Conservation (phyloP, 2,797 vertebrate species). For the Mus spretus region DNA sequence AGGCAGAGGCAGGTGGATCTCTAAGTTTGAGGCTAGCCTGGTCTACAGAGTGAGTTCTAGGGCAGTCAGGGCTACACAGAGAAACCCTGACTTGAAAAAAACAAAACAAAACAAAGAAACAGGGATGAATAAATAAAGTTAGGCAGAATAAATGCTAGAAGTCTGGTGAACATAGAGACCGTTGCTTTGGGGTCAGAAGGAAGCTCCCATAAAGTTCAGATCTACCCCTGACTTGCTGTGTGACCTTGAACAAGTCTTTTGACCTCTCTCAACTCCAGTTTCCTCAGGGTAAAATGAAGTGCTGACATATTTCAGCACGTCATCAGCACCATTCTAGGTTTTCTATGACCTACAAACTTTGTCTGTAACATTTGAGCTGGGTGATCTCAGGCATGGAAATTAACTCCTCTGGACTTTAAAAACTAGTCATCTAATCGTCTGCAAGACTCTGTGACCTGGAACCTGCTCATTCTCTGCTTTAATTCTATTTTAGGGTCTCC, state of each 20-base stretch:
- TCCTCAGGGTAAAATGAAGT: conserved; percentile 32
- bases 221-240: neutral
- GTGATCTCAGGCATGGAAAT: neutral
- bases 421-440: neutral
- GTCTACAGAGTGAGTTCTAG: neutral
- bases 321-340: neutral
- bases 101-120: neutral
- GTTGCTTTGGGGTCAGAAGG: conserved; percentile 23
- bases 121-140: neutral
- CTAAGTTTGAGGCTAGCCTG: neutral
- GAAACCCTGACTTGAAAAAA: neutral
- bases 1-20: neutral
- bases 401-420: neutral
- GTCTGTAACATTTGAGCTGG: neutral
- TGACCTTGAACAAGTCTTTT: conserved; percentile 9
- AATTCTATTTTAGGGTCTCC: neutral
- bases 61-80: neutral
- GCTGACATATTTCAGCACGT: neutral
- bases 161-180: neutral
- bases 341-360: neutral
- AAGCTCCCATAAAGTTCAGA: neutral
- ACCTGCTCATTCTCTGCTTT: neutral
- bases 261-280: conserved; percentile 23
- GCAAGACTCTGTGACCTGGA: neutral
- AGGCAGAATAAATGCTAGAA: neutral